Percentiles rank a stretch among this genome's conserved stretches.
These are phyloP conservation scores for Diaphora mendica DNA, from an alignment of 2,888 invertebrate species.

Conservation along the genomic window DNA sequence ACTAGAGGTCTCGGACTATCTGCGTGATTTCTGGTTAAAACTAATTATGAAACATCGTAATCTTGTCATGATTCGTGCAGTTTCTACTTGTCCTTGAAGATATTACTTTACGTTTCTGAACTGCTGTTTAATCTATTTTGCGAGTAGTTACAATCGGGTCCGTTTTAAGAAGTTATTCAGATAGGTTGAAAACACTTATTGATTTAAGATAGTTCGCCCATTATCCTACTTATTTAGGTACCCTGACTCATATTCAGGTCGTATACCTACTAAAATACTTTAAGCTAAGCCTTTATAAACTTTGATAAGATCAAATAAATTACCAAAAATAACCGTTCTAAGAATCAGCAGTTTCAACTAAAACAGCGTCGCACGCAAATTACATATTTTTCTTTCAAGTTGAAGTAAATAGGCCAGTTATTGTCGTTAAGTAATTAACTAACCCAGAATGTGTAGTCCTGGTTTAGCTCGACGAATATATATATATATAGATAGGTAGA, in stretches of 20 bases:
- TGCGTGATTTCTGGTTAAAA: background rate
- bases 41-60: background rate
- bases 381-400: background rate
- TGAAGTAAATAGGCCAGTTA: background rate
- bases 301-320: background rate
- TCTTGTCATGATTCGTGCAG: background rate
- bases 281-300: background rate
- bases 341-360: too few species aligned
- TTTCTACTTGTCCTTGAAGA: too few species aligned
- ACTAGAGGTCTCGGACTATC: background rate
- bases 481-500: too few species aligned
- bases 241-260: background rate
- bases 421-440: too few species aligned
- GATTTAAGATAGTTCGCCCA: background rate
- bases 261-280: background rate
- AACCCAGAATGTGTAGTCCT: too few species aligned
- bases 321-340: background rate
- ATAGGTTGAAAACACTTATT: background rate
- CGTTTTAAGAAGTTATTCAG: too few species aligned
- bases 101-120: too few species aligned
- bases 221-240: background rate
- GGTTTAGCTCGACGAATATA: too few species aligned
- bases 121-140: too few species aligned
- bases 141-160: too few species aligned
- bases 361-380: background rate